Evolutionary conservation across 1,140 invertebrate genomes (phyloP), one percentile per base, ranked within the genome.

Genomic region (Drosophila pallidifrons): DNA sequence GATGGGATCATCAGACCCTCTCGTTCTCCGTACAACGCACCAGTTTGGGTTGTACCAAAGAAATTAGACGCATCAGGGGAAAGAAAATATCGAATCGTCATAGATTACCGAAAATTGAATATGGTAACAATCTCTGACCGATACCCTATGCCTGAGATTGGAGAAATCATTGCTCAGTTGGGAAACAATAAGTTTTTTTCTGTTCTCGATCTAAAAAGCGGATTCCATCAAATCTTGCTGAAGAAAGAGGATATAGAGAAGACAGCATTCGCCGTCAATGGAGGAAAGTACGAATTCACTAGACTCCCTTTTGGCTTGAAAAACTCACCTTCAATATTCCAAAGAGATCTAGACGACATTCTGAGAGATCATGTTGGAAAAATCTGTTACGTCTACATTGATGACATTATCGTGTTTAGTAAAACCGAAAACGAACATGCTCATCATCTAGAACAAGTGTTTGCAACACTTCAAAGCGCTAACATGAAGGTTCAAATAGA

Each of bases 271-370:
- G 41, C 41, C 3, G 3, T 43, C 41, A 43, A 43, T n/a, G 10
- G 11, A n/a, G 41, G 11, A n/a, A 43, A 43, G 11, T 43, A 13
- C n/a, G 41, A 46, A 3, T 30, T 59, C 15, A 45, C 38, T 3
- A 3, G 57, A 1, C 20, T 59, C 1, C 57, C 41, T 8, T 59
- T 59, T 2, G 57, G 57, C 0, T 25, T 28, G 0, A 41, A 59
- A 15, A 59, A 30, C 1, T 45, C 38, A 4, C 11, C 38, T 8
- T 30, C 35, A 3, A 57, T 41, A 11, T 57, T 57, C 10, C 54
- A 46, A 46, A 13, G 38, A n/a, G 49, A 51, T 10, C 6, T 55
- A 55, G 63, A 58, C 11, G 28, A 57, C 13, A 47, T 67, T 38
- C 52, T 38, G 28, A 25, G 28, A 3, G 64, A 47, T 4, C 28